Percentiles rank a stretch among this genome's conserved stretches.
phyloP scores from a whole-genome alignment of 2,888 invertebrate genomes.

The Chouioia cunea region DNA sequence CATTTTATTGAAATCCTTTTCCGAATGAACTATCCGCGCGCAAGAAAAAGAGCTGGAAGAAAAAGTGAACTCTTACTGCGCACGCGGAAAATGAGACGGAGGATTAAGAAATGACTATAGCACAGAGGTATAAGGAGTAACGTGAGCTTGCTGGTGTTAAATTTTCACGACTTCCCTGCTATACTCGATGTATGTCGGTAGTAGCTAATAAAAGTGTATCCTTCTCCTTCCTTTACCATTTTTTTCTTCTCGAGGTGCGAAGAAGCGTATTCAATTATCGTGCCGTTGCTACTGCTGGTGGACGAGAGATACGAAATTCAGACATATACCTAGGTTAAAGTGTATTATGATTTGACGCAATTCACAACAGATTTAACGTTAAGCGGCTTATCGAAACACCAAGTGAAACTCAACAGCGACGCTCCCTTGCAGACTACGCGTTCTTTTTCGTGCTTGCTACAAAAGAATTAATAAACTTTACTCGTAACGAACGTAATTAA shows the following conservation, averaged over 20 bases:
- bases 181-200: conserved; percentile 19
- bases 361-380: conserved; percentile 17
- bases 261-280: background rate
- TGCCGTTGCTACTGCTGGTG: background rate
- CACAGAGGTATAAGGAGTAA: conserved; percentile 50
- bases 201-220: background rate
- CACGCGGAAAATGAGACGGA: conserved; percentile 8
- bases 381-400: conserved; percentile 19
- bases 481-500: conserved; percentile 1
- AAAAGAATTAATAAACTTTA: too few relatives aligned
- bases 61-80: background rate
- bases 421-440: too few relatives aligned
- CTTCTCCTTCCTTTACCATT: conserved; percentile 1
- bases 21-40: background rate
- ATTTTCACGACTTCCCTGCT: conserved; percentile 56
- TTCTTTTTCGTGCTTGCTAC: too few relatives aligned
- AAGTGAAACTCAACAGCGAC: conserved; percentile 4
- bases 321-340: background rate
- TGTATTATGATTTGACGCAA: background rate
- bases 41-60: background rate
- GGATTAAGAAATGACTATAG: conserved; percentile 31
- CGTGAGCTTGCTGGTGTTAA: conserved; percentile 56
- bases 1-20: too few relatives aligned
- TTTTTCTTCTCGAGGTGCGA: background rate
- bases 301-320: conserved; percentile 14